A percentile compares a stretch with the other conserved stretches of the same genome.
phyloP scores from a whole-genome alignment of 2,113 vertebrate species.

The Pollachius pollachius region DNA sequence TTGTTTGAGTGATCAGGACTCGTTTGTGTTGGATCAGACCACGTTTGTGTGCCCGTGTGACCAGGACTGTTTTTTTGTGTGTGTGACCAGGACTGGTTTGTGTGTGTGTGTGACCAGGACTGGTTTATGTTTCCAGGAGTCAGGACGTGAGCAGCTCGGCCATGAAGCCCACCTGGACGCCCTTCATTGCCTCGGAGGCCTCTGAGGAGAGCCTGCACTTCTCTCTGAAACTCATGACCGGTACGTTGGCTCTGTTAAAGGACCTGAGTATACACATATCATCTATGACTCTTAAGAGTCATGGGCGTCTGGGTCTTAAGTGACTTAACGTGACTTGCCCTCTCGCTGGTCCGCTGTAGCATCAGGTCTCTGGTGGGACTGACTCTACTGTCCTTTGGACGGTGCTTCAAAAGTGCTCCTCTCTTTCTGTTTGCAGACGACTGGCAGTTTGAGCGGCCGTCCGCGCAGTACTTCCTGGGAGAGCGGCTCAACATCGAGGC shows the following conservation, averaged over 20 bases:
- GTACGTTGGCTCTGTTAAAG: constrained; percentile 19
- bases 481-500: constrained; percentile 59
- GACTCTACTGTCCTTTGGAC: too few species aligned
- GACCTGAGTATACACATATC: too few species aligned
- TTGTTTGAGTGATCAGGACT: too few species aligned
- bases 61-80: too few species aligned
- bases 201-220: constrained; percentile 49
- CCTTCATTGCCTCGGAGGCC: constrained; percentile 16
- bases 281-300: too few species aligned
- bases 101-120: too few species aligned
- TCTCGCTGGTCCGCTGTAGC: too few species aligned
- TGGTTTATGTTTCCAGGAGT: constrained; percentile 27
- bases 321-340: not conserved
- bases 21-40: too few species aligned
- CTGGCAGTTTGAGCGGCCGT: constrained; percentile 40
- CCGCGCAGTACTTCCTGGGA: constrained; percentile 40
- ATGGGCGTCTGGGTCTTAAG: not conserved
- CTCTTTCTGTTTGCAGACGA: constrained; percentile 11
- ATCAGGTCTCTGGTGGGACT: not conserved
- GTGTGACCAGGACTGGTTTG: too few species aligned
- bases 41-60: too few species aligned
- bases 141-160: constrained; percentile 48
- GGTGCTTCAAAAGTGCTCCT: not conserved
- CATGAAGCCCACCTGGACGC: constrained; percentile 51
- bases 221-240: constrained; percentile 56